A percentile compares a stretch with the other conserved stretches of the same genome.
Evolutionary conservation across 2,888 invertebrate species (phyloP).

Genomic region (Tenthredo livida): DNA sequence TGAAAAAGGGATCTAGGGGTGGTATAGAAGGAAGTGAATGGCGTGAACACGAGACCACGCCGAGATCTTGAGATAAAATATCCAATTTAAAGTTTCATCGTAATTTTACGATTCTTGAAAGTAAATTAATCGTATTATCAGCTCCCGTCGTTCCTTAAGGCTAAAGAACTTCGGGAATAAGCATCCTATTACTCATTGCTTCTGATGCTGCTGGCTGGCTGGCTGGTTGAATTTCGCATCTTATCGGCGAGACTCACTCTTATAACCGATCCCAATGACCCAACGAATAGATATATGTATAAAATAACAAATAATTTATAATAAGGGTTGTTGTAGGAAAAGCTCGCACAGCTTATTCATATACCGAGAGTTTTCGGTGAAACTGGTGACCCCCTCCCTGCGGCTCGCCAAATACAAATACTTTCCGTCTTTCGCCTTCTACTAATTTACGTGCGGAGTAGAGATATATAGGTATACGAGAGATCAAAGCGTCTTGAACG

Average conservation of each 20-base stretch:
- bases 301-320: no score
- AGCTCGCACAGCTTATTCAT: no score
- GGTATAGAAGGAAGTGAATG: conserved; percentile 42
- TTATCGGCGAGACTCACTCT: not conserved
- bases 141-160: conserved; percentile 50
- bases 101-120: conserved; percentile 76
- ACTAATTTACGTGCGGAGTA: no score
- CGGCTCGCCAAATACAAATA: no score
- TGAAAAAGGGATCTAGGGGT: conserved; percentile 50
- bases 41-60: conserved; percentile 56
- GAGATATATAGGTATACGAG: no score
- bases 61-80: conserved; percentile 72
- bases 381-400: no score
- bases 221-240: not conserved
- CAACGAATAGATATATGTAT: not conserved
- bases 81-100: conserved; percentile 76
- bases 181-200: conserved; percentile 73
- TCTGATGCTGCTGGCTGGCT: conserved; percentile 58
- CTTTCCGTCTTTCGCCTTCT: no score
- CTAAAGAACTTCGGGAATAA: conserved; percentile 69
- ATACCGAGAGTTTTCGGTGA: no score
- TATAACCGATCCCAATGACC: not conserved
- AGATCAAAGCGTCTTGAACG: no score
- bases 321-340: no score
- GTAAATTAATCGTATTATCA: conserved; percentile 77